These are phyloP conservation scores for Thaleichthys pacificus DNA, from an alignment of 2,797 vertebrate genomes.

Conservation along the genomic window DNA sequence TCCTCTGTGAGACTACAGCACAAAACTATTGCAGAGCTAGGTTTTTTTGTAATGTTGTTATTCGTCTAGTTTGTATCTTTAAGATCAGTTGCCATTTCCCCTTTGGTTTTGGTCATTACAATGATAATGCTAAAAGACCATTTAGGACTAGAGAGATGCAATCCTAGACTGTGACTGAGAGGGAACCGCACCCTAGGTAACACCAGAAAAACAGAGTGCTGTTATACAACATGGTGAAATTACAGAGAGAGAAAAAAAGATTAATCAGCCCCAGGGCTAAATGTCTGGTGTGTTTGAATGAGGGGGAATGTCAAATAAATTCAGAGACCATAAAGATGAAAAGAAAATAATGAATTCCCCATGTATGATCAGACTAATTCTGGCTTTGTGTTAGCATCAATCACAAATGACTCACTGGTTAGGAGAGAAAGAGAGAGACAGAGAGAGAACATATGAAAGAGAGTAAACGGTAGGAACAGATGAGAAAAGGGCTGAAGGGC, in stretches of 20 bases:
- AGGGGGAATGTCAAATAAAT: slow-evolving; percentile 6
- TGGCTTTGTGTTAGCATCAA: slow-evolving; percentile 4
- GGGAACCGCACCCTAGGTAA: too few species aligned
- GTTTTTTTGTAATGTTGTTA: too few species aligned
- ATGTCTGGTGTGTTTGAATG: slow-evolving; percentile 9
- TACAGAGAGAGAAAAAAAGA: background rate
- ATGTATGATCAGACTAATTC: slow-evolving; percentile 2
- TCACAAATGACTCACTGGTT: background rate
- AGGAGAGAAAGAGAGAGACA: background rate
- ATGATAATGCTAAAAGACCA: too few species aligned
- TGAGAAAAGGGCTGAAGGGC: background rate
- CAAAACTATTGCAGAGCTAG: too few species aligned
- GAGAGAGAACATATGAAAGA: background rate
- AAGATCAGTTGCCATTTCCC: too few species aligned
- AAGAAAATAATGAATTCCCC: background rate
- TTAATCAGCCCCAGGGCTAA: background rate
- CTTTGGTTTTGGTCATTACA: too few species aligned
- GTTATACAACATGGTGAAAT: too few species aligned
- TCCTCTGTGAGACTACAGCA: too few species aligned
- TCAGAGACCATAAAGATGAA: background rate
- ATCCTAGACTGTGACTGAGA: too few species aligned
- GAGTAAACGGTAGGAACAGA: background rate
- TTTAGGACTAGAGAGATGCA: too few species aligned
- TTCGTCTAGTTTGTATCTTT: too few species aligned
- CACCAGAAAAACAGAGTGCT: too few species aligned